A percentile compares a stretch with the other conserved stretches of the same genome.
These are phyloP conservation scores for Leptodirus hochenwartii DNA, from an alignment of 2,888 invertebrate species.

Conservation along the genomic window DNA sequence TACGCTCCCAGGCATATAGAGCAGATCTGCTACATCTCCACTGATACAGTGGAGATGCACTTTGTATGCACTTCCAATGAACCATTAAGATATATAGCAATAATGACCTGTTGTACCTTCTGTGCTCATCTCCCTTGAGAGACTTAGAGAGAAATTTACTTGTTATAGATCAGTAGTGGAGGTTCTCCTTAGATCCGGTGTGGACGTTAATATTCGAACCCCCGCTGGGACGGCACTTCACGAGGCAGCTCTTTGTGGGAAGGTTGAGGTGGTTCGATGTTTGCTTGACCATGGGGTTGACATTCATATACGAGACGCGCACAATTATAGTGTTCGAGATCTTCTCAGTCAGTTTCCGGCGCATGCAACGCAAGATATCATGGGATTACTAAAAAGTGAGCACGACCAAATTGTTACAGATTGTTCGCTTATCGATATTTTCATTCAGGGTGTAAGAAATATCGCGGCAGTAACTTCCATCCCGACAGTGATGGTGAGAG, in stretches of 20 bases:
- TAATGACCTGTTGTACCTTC: too few relatives aligned
- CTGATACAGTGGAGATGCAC: too few relatives aligned
- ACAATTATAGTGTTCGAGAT: slow-evolving; percentile 71
- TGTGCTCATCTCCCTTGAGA: neutral
- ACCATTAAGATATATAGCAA: too few relatives aligned
- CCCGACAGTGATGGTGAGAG: slow-evolving; percentile 27
- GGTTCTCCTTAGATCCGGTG: slow-evolving; percentile 64
- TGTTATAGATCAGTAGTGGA: slow-evolving; percentile 57
- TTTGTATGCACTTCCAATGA: too few relatives aligned
- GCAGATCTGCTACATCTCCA: too few relatives aligned
- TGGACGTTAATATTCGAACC: slow-evolving; percentile 74
- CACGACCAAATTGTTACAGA: too few relatives aligned
- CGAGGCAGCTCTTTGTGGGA: slow-evolving; percentile 84
- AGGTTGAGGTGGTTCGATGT: slow-evolving; percentile 69
- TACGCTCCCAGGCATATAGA: too few relatives aligned
- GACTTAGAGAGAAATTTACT: slow-evolving; percentile 1
- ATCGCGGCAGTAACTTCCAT: slow-evolving; percentile 13
- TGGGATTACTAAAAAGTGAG: slow-evolving; percentile 67
- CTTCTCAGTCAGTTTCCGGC: slow-evolving; percentile 76
- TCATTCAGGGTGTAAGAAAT: slow-evolving; percentile 12
- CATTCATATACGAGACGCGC: slow-evolving; percentile 56
- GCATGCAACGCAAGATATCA: slow-evolving; percentile 72
- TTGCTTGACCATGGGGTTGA: slow-evolving; percentile 70
- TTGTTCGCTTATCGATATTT: slow-evolving; percentile 1
- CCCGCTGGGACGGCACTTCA: slow-evolving; percentile 80